These are phyloP conservation scores for Tyrannus savana DNA, from an alignment of 2,113 vertebrate genomes.

Conservation along the genomic window DNA sequence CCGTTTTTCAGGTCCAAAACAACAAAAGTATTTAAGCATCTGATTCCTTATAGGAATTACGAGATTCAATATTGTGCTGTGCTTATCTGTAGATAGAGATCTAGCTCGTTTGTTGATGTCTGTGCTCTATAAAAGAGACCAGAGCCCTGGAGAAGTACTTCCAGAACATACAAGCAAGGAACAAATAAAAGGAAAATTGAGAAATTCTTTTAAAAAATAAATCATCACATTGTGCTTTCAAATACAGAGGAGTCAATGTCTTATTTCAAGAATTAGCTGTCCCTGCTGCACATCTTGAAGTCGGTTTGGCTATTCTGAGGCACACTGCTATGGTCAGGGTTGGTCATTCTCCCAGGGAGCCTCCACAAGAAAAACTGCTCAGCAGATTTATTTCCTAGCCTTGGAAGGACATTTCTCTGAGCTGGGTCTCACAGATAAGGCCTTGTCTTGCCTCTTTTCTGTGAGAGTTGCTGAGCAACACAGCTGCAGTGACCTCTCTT, in stretches of 20 bases:
- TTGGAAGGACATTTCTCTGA: background rate
- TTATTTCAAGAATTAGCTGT: background rate
- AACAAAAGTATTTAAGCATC: background rate
- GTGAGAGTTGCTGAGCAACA: background rate
- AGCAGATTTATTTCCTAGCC: background rate
- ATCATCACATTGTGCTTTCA: background rate
- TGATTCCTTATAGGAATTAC: background rate
- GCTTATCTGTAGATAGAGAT: background rate
- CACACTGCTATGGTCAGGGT: fast-evolving
- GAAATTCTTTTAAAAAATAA: background rate
- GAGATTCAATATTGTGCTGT: background rate
- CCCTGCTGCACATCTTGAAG: background rate
- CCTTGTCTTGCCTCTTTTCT: background rate
- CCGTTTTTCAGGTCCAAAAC: background rate
- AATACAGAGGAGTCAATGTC: background rate
- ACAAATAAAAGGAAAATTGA: background rate
- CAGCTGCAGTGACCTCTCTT: fast-evolving
- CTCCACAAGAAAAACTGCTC: fast-evolving
- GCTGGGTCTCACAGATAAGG: background rate
- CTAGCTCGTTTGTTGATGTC: background rate
- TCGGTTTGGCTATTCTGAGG: background rate
- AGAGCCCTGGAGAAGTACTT: background rate
- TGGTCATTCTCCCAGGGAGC: background rate
- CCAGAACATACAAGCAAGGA: background rate
- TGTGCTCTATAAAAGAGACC: background rate